phyloP scores from a whole-genome alignment of 2,888 invertebrate genomes.

The Entomobrya multifasciata region DNA sequence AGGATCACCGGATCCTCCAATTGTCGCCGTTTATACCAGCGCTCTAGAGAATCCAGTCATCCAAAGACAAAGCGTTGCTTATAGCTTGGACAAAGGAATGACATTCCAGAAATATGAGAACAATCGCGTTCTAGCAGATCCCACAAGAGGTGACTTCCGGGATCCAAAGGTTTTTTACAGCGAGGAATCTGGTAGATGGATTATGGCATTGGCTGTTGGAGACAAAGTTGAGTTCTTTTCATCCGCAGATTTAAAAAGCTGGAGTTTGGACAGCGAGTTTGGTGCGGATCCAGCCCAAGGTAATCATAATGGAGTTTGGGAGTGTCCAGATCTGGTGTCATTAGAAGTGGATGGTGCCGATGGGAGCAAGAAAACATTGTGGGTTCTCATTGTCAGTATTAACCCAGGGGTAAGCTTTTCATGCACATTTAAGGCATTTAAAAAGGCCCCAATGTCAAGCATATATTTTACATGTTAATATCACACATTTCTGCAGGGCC shows the following conservation, averaged over 20 bases:
- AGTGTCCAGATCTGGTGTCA: slow-evolving; percentile 76
- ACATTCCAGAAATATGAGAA: slow-evolving; percentile 70
- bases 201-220: slow-evolving; percentile 73
- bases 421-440: no score
- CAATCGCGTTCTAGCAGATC: slow-evolving; percentile 76
- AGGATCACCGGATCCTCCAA: slow-evolving; percentile 19
- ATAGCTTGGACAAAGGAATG: slow-evolving; percentile 70
- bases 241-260: slow-evolving; percentile 68
- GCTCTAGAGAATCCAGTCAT: slow-evolving; percentile 8
- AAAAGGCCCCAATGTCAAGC: no score
- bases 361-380: slow-evolving; percentile 28
- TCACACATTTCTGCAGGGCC: slow-evolving; percentile 60
- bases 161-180: slow-evolving; percentile 75
- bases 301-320: slow-evolving; percentile 76
- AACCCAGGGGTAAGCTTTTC: slow-evolving; percentile 63
- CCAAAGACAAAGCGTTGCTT: slow-evolving; percentile 74
- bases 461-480: no score
- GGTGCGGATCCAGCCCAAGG: slow-evolving; percentile 73
- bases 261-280: slow-evolving; percentile 73
- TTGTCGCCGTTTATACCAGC: slow-evolving; percentile 77
- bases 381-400: slow-evolving; percentile 76
- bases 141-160: slow-evolving; percentile 70
- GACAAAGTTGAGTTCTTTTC: slow-evolving; percentile 72
- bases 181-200: slow-evolving; percentile 62
- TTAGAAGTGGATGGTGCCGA: slow-evolving; percentile 48